Base-by-base conservation (phyloP, 2,797 vertebrate species). In the Epinephelus malabaricus region DNA sequence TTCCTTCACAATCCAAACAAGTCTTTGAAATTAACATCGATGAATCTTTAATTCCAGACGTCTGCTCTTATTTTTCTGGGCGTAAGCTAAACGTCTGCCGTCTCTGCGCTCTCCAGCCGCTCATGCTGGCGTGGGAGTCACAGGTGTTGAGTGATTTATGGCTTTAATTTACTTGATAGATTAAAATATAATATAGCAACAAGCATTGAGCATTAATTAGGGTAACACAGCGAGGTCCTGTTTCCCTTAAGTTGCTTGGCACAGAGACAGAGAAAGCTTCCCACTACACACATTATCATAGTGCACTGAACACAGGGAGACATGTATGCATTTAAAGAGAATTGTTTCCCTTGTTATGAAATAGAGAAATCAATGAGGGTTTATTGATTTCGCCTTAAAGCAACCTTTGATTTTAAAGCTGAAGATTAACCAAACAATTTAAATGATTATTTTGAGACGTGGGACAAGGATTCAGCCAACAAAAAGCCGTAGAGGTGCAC, bases 61-160 rank as follows among this genome's bases (percentile, higher is more conserved):
- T 79, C 59, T 61, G 82, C 75, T 83, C 53, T 69, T 61, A 19
- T 78, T 87, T 86, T 47, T 73, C 71, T 54, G 47, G 27, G 47
- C 30, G 64, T 88, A 68, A 91, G 82, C 87, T 76, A 53, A 87
- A 83, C 40, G 70, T 84, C 78, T 86, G 73, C 73, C n/a, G 73
- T 69, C 75, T 79, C 66, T 64, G n/a, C 5, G 45, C 68, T 74
- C 78, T 64, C 62, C 69, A 49, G 79, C 60, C 50, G 58, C 17
- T 84, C 86, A 6, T 58, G 77, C 68, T 67, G 66, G 82, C 55
- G 63, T 88, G 88, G 89, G 89, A 89, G 89, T 88, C 84, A 43
- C 92, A 85, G 89, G 88, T 89, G 92, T 70, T 73, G 87, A 90
- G 86, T 93, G 90, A 94, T 94, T 94, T 90, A 94, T 91, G 81